Conservation (phyloP, 2,113 vertebrate genomes). For the Saguinus imperator region DNA sequence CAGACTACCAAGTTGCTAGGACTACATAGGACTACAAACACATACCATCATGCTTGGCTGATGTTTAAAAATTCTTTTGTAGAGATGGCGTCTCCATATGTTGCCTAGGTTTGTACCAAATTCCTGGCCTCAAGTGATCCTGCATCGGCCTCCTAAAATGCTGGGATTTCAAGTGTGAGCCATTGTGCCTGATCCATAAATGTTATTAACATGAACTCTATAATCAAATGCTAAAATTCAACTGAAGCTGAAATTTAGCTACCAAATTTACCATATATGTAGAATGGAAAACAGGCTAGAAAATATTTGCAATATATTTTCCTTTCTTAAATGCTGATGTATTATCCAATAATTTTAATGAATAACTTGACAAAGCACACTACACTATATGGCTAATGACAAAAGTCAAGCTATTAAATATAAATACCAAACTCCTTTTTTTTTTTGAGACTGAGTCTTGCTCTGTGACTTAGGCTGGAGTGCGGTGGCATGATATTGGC, state of each 20-base stretch:
- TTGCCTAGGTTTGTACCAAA: no score
- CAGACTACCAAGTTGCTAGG: no score
- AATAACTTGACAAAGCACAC: not conserved
- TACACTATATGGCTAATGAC: not conserved
- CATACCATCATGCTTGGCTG: no score
- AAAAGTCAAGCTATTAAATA: slow-evolving; percentile 8
- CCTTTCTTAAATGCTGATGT: not conserved
- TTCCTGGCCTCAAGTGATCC: no score
- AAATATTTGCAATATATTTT: not conserved
- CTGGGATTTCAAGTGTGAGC: no score
- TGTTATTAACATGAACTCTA: slow-evolving; percentile 27
- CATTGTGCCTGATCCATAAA: not conserved
- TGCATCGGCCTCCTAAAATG: no score
- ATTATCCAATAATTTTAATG: not conserved
- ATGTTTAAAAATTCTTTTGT: no score
- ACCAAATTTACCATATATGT: not conserved
- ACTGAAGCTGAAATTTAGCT: slow-evolving; percentile 5
- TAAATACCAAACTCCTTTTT: not conserved
- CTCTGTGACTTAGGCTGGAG: no score
- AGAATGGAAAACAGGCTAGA: not conserved
- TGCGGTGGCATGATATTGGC: no score
- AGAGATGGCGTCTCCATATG: no score
- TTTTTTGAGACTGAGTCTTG: no score
- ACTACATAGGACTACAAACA: no score
- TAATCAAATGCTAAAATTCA: slow-evolving; percentile 40